These are phyloP conservation scores for Trinorchestia longiramus DNA, from an alignment of 1,140 invertebrate genomes.

Conservation along the genomic window DNA sequence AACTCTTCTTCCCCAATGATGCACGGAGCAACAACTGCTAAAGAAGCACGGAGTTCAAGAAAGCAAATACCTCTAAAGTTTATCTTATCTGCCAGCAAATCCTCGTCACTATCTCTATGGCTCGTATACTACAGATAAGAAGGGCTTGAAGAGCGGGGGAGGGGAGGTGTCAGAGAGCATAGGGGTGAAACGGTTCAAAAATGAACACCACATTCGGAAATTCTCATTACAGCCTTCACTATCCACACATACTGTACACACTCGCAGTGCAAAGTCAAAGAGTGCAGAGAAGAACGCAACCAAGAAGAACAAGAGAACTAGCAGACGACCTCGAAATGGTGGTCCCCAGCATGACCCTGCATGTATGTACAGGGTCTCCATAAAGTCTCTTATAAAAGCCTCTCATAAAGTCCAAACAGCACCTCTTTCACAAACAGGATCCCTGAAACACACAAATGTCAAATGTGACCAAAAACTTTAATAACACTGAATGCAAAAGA, in stretches of 20 bases:
- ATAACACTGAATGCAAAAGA: too few species aligned
- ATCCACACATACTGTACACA: neutral
- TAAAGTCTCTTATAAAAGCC: too few species aligned
- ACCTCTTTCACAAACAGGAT: too few species aligned
- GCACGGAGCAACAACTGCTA: neutral
- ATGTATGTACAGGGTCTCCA: too few species aligned
- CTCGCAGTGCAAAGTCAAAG: too few species aligned
- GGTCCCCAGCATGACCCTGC: neutral
- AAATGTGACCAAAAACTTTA: too few species aligned
- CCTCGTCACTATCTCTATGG: neutral
- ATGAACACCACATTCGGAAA: neutral
- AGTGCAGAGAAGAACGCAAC: neutral
- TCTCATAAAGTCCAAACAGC: too few species aligned
- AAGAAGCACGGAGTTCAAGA: neutral
- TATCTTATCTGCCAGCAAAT: neutral
- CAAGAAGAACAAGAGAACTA: neutral
- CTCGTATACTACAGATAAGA: conserved; percentile 43
- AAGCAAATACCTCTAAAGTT: conserved; percentile 39
- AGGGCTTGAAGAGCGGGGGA: conserved; percentile 54
- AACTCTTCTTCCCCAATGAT: neutral
- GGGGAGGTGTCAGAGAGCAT: neutral
- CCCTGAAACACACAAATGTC: too few species aligned
- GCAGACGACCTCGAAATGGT: neutral
- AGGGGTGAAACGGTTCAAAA: neutral
- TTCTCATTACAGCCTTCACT: neutral